Percentiles rank a stretch among this genome's conserved stretches.
These are phyloP conservation scores for Euphonia xanthogaster DNA, from an alignment of 2,797 vertebrate species.

Conservation along the genomic window DNA sequence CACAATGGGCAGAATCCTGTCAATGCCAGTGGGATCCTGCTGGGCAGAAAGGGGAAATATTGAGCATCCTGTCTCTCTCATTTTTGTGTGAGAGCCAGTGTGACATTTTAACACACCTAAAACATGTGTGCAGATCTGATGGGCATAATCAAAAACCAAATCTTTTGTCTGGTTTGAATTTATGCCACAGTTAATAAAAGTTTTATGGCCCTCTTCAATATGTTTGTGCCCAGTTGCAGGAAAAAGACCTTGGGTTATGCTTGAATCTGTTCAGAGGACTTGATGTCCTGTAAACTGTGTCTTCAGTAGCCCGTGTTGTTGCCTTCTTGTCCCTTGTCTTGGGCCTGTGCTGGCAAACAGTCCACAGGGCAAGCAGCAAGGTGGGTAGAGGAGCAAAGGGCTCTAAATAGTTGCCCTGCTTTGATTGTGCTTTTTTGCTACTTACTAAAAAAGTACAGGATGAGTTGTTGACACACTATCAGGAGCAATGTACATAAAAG, in stretches of 20 bases:
- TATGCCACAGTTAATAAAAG: not conserved
- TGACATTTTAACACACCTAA: not conserved
- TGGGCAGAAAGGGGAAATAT: not conserved
- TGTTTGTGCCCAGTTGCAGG: not conserved
- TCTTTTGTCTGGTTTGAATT: not conserved
- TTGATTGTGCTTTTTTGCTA: not conserved
- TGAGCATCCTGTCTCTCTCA: not conserved
- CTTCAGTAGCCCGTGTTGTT: not conserved
- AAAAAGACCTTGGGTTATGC: not conserved
- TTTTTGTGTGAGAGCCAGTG: not conserved
- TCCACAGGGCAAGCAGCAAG: not conserved
- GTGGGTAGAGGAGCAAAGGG: not conserved
- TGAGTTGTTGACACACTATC: fast-evolving
- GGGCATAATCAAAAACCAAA: not conserved
- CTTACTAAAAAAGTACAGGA: not conserved
- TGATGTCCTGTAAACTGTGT: not conserved
- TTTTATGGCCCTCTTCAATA: not conserved
- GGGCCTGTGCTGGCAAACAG: not conserved
- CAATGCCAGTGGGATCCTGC: not conserved
- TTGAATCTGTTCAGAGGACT: not conserved
- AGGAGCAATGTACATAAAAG: not conserved
- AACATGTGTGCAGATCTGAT: not conserved
- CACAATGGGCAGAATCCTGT: not conserved
- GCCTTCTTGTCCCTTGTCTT: not conserved
- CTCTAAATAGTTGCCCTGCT: not conserved